Base-by-base conservation (phyloP, 2,797 vertebrate genomes). In the Cirrhinus mrigala region DNA sequence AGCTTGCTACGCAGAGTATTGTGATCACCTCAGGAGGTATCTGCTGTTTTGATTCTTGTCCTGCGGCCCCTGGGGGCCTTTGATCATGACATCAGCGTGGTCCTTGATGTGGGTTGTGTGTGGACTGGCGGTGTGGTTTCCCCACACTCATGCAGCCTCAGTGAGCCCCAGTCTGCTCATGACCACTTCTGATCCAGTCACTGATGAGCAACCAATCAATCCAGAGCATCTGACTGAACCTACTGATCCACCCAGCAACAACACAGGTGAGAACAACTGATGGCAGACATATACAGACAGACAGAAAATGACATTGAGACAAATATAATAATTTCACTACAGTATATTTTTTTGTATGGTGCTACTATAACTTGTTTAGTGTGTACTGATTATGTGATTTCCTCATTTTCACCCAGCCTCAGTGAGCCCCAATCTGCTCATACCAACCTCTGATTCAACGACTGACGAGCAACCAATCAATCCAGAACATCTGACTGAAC, bases 41-140 rank as follows among this genome's bases (percentile, higher is more conserved):
- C 16, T 68, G 33, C 56, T 78, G 12, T 48, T 69, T 16, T 16
- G 46, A 69, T 69, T 22, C 40, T 64, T 81, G 29, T 24, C 52
- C 70, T 54, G 27, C 6, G 27, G 48, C 76, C 78, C 79, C 73
- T 58, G 40, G 60, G 68, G 81, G 75, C 58, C 80, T 81, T 69
- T 71, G 71, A 84, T 70, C 66, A 89, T 89, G 88, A 69, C 75
- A 46, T 76, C 87, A 82, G 62, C 22, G 70, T 86, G 84, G 88
- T 27, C 69, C 74, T 60, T 82, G 82, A n/a, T 86, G 62, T 75
- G 82, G 79, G 58, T 50, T 75, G 70, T 76, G 78, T 87, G 71
- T 60, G 86, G 82, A 70, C 70, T 77, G 40, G 40, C 22, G 9
- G 20, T 84, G 50, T 80, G 77, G 33, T 37, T 64, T 69, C 33